Evolutionary conservation across 2,113 vertebrate genomes (phyloP), one percentile per base, ranked within the genome.

Genomic region (Pandion haliaetus): DNA sequence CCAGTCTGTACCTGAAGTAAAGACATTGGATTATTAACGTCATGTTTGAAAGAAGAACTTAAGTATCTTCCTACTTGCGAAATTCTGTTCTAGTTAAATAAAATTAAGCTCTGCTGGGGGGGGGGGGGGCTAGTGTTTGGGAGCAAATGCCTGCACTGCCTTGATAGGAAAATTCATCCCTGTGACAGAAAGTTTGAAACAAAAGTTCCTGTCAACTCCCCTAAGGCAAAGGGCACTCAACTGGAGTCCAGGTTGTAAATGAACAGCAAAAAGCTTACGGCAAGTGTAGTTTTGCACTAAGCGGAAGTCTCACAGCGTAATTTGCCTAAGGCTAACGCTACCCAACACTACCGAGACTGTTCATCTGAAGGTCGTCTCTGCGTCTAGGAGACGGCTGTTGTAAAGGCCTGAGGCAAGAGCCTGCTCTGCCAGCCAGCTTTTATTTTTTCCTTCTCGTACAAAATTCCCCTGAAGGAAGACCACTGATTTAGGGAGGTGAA

Each of bases 301-400:
- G 44, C 17, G 13, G 61, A 14, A 32, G 17, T 14, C 71, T 29
- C 63, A 12, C 6, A 49, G 71, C 15, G 5, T 10, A 12, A 55
- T 24, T 50, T 5, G 29, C 77, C 73, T 40, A 4, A 44, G 70
- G 87, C 89, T 31, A 8, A 10, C 12, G 82, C 31, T 50, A 7
- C 31, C 47, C 32, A 16, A 0, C 5, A 0, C 49, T 79, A 44
- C 49, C 3, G 31, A 50, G 47, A 14, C 29, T 18, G 0, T 5
- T 38, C 16, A 6, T n/a, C 55, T 55, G 69, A 59, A 65, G 71
- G 36, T 42, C 19, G 21, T 36, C 14, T 29, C 24, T 32, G 21
- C 1, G 0, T 23, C 45, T 4, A 4, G 10, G 50, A 20, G 69
- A 4, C 0, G 0, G 66, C 55, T 62, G 8, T 9, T 45, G 16